phyloP scores from a whole-genome alignment of 2,797 vertebrate genomes.

The Sebastes kiyomatsui region DNA sequence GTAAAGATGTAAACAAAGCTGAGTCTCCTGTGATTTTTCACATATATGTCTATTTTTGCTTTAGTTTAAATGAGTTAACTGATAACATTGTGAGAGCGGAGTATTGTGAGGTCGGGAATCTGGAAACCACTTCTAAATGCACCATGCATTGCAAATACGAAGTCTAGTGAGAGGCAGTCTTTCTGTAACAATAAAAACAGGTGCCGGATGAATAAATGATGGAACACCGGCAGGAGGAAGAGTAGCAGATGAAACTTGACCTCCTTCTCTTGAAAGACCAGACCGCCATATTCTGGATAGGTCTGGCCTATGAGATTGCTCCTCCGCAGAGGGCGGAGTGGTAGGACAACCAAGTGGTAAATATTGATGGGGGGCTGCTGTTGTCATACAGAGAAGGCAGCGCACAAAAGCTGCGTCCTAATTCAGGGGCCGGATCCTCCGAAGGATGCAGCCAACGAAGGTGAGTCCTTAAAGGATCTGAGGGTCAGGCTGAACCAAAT shows the following conservation, averaged over 20 bases:
- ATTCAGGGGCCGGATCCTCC: background rate
- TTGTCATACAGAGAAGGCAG: slow-evolving; percentile 6
- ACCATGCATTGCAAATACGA: background rate
- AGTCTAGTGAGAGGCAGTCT: background rate
- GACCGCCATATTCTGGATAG: slow-evolving; percentile 21
- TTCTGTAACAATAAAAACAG: slow-evolving; percentile 50
- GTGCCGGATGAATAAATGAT: slow-evolving; percentile 73
- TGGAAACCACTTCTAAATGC: background rate
- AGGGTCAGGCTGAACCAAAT: background rate
- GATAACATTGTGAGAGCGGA: background rate
- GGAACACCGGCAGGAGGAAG: slow-evolving; percentile 17
- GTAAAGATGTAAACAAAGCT: background rate
- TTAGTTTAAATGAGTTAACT: background rate
- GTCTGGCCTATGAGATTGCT: background rate
- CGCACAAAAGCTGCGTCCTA: background rate
- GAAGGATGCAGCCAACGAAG: background rate
- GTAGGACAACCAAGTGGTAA: slow-evolving; percentile 44
- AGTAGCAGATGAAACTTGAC: slow-evolving; percentile 24
- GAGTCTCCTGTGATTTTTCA: background rate
- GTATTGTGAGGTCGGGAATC: background rate
- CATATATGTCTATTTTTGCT: background rate
- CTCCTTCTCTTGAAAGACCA: slow-evolving; percentile 26
- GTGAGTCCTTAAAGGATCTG: background rate
- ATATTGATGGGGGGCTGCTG: slow-evolving; percentile 73
- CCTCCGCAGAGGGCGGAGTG: background rate